Evolutionary conservation across 64 coral and sea anemone species (phyloP).

Genomic region (Montipora capricornis): DNA sequence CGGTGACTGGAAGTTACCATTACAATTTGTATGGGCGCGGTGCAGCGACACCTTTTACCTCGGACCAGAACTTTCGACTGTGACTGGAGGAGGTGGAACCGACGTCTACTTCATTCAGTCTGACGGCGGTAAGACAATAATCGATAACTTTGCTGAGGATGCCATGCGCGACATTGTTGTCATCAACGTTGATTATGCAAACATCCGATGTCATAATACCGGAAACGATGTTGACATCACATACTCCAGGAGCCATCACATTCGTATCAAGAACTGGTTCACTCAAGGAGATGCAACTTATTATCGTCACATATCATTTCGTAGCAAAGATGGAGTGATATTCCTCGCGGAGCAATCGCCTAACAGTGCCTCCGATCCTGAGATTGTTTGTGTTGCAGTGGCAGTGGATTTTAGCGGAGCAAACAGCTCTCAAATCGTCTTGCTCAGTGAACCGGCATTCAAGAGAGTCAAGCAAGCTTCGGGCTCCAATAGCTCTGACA

Average conservation of each 20-base stretch:
- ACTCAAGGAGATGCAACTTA: constrained; percentile 25
- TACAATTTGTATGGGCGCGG: constrained; percentile 66
- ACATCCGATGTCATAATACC: constrained; percentile 20
- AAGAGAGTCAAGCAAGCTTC: constrained; percentile 19
- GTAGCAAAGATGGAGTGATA: constrained; percentile 43
- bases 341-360: constrained; percentile 11
- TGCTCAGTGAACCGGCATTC: not conserved
- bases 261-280: constrained; percentile 69
- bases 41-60: constrained; percentile 61
- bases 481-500: constrained; percentile 8
- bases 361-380: too few species aligned
- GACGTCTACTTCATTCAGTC: constrained; percentile 64
- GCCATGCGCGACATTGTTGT: constrained; percentile 28
- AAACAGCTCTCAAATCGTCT: not conserved
- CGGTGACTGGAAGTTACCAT: constrained; percentile 38
- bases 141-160: constrained; percentile 79
- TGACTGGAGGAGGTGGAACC: constrained; percentile 49
- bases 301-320: constrained; percentile 64
- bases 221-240: constrained; percentile 16
- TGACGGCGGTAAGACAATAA: constrained; percentile 60
- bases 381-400: constrained; percentile 23
- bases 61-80: constrained; percentile 58
- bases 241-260: constrained; percentile 49
- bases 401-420: constrained; percentile 38
- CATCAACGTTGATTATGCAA: constrained; percentile 48